Base-by-base conservation (phyloP, 2,888 invertebrate species). In the Trachelus iudaicus region DNA sequence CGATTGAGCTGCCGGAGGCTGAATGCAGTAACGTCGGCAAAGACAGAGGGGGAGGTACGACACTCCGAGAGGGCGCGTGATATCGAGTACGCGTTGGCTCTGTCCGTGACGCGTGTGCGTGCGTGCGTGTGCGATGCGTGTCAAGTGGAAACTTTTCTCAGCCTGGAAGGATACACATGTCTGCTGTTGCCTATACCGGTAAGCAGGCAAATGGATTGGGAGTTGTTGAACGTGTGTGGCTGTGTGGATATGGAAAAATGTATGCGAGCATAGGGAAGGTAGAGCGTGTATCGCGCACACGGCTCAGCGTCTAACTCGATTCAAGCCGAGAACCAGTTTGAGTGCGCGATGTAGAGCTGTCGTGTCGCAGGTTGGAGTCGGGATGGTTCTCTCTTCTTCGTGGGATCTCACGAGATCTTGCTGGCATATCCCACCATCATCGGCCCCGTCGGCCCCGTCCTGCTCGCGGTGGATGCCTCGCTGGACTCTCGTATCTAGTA, bases 271-370 rank as follows among this genome's bases (percentile, higher is more conserved):
- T 40, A 15, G 40, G 6, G 15, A 15, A 40, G 40, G 40, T 0
- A 15, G 40, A 40, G 69, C 69, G 69, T 69, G 33, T 69, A 69
- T 69, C 69, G 69, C 69, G 33, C 69, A 69, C 40, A 33, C 69
- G 33, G 30, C n/a, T 30, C 69, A 11, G 33, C 75, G 75, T 79
- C 76, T 75, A 77, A 77, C 40, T 40, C 40, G 40, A 40, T 40
- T 40, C 69, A 75, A 37, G 79, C 76, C 79, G 80, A 82, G 83
- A 85, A 87, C 86, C 83, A 84, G 85, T 83, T 85, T 83, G 80
- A 76, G 69, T 15, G 56, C 69, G 78, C 79, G 75, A 73, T 75
- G 77, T 75, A 69, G 75, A 69, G 75, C 69, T 79, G 83, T 80
- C 81, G 84, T 78, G 78, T 79, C 83, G 80, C 79, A 73, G 81